These are phyloP conservation scores for Aselliscus stoliczkanus DNA, from an alignment of 2,797 vertebrate species.

Conservation along the genomic window DNA sequence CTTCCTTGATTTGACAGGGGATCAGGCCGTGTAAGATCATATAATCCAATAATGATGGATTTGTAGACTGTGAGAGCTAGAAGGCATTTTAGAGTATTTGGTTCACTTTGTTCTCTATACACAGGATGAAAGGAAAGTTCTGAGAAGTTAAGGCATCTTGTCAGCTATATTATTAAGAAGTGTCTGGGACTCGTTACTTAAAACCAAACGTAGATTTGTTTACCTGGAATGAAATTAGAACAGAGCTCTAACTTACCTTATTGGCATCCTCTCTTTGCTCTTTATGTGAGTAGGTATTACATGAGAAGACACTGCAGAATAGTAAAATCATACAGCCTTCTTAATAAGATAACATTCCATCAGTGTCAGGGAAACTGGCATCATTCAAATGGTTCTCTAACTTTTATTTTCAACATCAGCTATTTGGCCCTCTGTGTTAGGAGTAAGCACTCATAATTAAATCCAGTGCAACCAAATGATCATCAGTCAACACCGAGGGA, in stretches of 20 bases:
- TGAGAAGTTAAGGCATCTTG: neutral
- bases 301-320: neutral
- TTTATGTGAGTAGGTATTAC: neutral
- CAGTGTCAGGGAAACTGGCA: neutral
- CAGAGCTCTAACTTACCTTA: neutral
- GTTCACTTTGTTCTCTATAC: neutral
- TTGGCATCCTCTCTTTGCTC: neutral
- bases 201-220: neutral
- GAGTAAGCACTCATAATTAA: neutral
- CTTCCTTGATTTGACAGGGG: conserved; percentile 17
- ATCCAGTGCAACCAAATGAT: neutral
- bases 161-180: neutral
- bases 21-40: neutral
- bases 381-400: neutral
- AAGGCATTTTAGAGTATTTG: neutral
- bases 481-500: neutral
- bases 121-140: neutral
- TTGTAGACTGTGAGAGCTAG: neutral
- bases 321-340: neutral
- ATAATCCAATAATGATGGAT: conserved; percentile 6
- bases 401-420: neutral
- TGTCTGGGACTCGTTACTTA: neutral
- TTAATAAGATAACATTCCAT: neutral
- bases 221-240: neutral
- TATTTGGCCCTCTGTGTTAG: neutral